Percentiles rank a stretch among this genome's conserved stretches.
These are phyloP conservation scores for Podabrus alpinus DNA, from an alignment of 2,888 invertebrate species.

Conservation along the genomic window DNA sequence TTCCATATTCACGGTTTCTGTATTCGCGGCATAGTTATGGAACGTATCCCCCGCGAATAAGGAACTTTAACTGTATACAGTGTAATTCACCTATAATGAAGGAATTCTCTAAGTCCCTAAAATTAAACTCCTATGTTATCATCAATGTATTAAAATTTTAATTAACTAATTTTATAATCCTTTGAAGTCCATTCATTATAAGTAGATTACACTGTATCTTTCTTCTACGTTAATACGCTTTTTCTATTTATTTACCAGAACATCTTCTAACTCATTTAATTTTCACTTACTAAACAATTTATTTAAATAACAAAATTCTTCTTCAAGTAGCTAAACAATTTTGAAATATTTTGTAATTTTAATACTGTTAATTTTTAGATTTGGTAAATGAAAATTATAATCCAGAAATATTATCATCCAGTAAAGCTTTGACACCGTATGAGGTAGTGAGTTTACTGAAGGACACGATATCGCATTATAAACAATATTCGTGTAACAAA, in stretches of 20 bases:
- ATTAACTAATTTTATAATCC: too few relatives aligned
- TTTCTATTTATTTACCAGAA: not conserved
- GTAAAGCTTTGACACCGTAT: constrained; percentile 6
- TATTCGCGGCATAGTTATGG: too few relatives aligned
- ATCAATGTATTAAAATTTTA: too few relatives aligned
- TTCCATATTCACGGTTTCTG: too few relatives aligned
- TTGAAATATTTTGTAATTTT: not conserved
- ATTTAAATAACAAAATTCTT: not conserved
- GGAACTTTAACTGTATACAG: too few relatives aligned
- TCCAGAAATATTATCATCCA: not conserved
- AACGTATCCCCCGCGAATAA: too few relatives aligned
- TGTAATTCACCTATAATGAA: too few relatives aligned
- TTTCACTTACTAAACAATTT: not conserved
- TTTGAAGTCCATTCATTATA: too few relatives aligned
- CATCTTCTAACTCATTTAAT: not conserved
- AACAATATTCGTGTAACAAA: not conserved
- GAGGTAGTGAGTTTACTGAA: constrained; percentile 8
- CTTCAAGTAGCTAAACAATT: not conserved
- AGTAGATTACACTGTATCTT: too few relatives aligned
- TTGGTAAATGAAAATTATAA: not conserved
- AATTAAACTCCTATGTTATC: too few relatives aligned
- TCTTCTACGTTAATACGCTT: not conserved
- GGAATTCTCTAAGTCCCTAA: too few relatives aligned
- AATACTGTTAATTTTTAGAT: not conserved
- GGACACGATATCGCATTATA: not conserved